Evolutionary conservation across 23 tunicate genomes (phyloP), one percentile per base, ranked within the genome.

Genomic region (Clavelina lepadiformis): DNA sequence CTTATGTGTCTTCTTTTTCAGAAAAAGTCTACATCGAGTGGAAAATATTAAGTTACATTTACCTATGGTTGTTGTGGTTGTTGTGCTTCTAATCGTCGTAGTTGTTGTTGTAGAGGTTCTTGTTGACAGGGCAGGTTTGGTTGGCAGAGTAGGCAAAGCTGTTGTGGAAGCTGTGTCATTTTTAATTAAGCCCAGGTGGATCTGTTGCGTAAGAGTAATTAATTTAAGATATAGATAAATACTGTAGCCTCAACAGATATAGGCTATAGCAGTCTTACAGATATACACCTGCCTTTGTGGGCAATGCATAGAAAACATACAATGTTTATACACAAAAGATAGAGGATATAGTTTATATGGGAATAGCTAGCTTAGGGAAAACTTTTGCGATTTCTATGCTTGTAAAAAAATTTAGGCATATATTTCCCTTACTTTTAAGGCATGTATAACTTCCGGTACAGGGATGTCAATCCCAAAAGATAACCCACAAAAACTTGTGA

Each of bases 401-500:
- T n/a, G n/a, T n/a, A n/a, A n/a, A n/a, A n/a, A n/a, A n/a, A n/a
- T n/a, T n/a, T n/a, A n/a, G n/a, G n/a, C n/a, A n/a, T n/a, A n/a
- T 19, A 15, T 29, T 52, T 4, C 21, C 7, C 33, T 60, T 49
- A 84, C 95, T 75, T 86, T 86, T 35, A 86, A 0, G 33, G 50
- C 26, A 15, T 46, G 29, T 6, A 86, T 78, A 5, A 72, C 85
- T 45, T 72, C 58, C 25, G 85, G 54, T 32, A 72, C 60, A 3
- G 95, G 74, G 15, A 66, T 67, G 19, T 56, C 58, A 33, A 72
- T 71, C 18, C 54, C 58, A 52, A 72, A 87, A 3, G 74, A 38
- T 8, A 79, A 46, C 3, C 87, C 96, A 51, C 96, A 87, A 22
- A 28, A 77, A 45, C 87, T 73, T 21, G 37, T 73, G 15, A 87